Conservation (phyloP, 2,113 vertebrate genomes). For the Meles meles region DNA sequence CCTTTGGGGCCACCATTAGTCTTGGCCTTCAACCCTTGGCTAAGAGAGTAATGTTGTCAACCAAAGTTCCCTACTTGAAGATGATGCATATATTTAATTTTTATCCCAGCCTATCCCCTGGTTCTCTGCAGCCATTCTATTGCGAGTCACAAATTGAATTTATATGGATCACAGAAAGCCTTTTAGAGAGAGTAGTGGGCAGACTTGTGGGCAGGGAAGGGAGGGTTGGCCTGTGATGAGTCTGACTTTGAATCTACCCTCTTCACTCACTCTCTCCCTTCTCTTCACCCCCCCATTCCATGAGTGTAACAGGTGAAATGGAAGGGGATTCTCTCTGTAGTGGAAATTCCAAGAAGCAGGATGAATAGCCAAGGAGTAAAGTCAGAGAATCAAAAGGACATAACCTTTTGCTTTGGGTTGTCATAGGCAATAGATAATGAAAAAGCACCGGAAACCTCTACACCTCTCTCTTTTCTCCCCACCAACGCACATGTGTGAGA, state of each 20-base stretch:
- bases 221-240: neutral
- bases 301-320: conserved; percentile 1
- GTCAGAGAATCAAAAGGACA: neutral
- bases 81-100: conserved; percentile 48
- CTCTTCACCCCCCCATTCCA: neutral
- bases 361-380: neutral
- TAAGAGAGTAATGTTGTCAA: conserved; percentile 44
- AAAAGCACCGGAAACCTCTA: neutral
- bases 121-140: conserved; percentile 47
- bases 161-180: conserved; percentile 71
- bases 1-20: neutral
- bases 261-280: neutral
- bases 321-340: neutral
- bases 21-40: conserved; percentile 6
- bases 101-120: conserved; percentile 22
- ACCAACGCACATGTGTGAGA: neutral
- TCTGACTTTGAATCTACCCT: conserved; percentile 39
- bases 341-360: neutral
- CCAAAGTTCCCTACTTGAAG: conserved; percentile 22
- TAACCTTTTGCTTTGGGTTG: neutral
- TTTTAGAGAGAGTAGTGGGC: conserved; percentile 67
- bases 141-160: conserved; percentile 68
- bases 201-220: neutral
- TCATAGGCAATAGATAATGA: neutral
- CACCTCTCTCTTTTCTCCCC: neutral